These are phyloP conservation scores for Ryuthela nishihirai DNA, from an alignment of 2,888 invertebrate genomes.

Conservation along the genomic window DNA sequence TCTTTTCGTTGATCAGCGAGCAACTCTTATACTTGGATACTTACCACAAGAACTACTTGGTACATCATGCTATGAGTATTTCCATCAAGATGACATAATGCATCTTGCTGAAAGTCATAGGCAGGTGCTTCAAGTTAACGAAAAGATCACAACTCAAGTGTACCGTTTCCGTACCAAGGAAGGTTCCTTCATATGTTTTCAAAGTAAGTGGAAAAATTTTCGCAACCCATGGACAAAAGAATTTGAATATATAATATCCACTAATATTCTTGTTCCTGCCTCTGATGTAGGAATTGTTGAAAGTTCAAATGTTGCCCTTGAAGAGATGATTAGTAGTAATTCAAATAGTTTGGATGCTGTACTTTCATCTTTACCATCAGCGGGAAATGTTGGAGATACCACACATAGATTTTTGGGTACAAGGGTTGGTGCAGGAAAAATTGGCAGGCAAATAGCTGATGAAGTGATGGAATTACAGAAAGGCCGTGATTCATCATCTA, in stretches of 20 bases:
- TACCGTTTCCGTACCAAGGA: constrained; percentile 72
- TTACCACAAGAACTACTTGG: constrained; percentile 89
- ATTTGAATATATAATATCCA: constrained; percentile 82
- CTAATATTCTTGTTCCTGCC: constrained; percentile 69
- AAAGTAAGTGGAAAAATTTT: constrained; percentile 84
- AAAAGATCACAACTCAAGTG: constrained; percentile 46
- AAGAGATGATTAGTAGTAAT: constrained; percentile 29
- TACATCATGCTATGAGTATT: constrained; percentile 90
- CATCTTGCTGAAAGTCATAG: constrained; percentile 79
- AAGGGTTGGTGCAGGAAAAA: constrained; percentile 77
- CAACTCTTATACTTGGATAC: constrained; percentile 81
- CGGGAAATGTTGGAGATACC: constrained; percentile 38
- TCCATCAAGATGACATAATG: constrained; percentile 73
- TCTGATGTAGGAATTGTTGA: constrained; percentile 23
- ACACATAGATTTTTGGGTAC: constrained; percentile 60
- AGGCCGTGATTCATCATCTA: no score
- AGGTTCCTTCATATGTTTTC: constrained; percentile 66
- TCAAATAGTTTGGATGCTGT: constrained; percentile 36
- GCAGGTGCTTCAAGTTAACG: constrained; percentile 52
- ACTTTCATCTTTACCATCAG: constrained; percentile 31
- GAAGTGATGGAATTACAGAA: constrained; percentile 60
- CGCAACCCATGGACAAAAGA: constrained; percentile 95
- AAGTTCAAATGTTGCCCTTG: constrained; percentile 30
- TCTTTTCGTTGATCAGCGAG: constrained; percentile 86
- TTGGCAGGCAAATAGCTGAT: constrained; percentile 77